Percentiles rank a stretch among this genome's conserved stretches.
Evolutionary conservation across 2,113 vertebrate genomes (phyloP).

Genomic region (Hemibagrus wyckioides): DNA sequence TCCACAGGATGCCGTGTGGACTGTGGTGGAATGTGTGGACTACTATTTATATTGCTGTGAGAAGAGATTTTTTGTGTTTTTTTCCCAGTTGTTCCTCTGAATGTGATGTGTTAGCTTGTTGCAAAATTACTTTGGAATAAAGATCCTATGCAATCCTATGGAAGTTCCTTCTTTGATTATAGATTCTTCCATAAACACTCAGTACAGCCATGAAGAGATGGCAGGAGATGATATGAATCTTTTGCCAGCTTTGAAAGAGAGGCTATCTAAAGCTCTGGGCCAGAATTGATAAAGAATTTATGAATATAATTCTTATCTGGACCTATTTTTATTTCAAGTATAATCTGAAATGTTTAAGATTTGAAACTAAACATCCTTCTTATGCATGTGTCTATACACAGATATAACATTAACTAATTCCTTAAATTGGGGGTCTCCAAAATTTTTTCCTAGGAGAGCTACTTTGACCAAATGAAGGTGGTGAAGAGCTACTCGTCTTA

Average conservation of each 20-base stretch:
- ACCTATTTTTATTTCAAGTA: background rate
- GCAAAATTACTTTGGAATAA: constrained; percentile 65
- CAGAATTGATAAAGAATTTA: constrained; percentile 3
- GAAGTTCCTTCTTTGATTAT: background rate
- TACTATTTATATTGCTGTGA: constrained; percentile 27
- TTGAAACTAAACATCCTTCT: background rate
- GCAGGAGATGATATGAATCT: background rate
- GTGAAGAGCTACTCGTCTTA: no score
- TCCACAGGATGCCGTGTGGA: background rate
- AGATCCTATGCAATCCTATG: constrained; percentile 70
- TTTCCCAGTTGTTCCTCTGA: constrained; percentile 47
- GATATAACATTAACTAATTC: no score
- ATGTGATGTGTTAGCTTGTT: constrained; percentile 34
- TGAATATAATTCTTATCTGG: background rate
- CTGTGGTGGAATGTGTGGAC: background rate
- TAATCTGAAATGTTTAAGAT: background rate
- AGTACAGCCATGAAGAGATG: constrained; percentile 3
- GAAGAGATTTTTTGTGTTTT: background rate
- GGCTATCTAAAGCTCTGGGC: background rate
- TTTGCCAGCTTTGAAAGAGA: background rate
- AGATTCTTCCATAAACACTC: background rate
- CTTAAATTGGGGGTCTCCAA: no score
- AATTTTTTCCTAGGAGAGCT: no score
- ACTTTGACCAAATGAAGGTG: no score
- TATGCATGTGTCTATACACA: background rate